A percentile compares a stretch with the other conserved stretches of the same genome.
These are phyloP conservation scores for Parasteatoda tepidariorum DNA, from an alignment of 1,140 invertebrate species.

Conservation along the genomic window DNA sequence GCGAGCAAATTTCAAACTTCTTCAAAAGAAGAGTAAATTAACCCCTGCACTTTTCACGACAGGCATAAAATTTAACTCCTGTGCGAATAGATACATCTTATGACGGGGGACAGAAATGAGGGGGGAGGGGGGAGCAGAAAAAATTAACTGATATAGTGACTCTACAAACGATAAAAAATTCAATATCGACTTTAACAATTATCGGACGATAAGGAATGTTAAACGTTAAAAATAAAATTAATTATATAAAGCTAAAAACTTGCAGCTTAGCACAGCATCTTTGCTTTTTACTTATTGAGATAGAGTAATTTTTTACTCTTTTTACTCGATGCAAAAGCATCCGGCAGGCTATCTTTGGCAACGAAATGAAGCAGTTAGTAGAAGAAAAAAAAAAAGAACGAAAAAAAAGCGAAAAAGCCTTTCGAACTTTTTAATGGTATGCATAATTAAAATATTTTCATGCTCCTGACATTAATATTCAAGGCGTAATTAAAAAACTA, in stretches of 20 bases:
- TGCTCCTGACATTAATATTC: slow-evolving; percentile 59
- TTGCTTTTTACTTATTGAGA: slow-evolving; percentile 61
- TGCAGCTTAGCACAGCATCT: slow-evolving; percentile 51
- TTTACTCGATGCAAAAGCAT: slow-evolving; percentile 11
- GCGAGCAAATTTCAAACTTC: slow-evolving; percentile 12
- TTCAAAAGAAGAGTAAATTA: slow-evolving; percentile 48
- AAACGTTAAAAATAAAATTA: slow-evolving; percentile 60
- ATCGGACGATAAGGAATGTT: slow-evolving; percentile 59
- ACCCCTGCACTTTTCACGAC: slow-evolving; percentile 33
- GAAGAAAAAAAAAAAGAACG: slow-evolving; percentile 20
- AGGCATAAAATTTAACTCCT: slow-evolving; percentile 38
- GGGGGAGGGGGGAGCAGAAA: not conserved
- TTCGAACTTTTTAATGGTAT: slow-evolving; percentile 61
- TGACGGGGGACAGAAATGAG: not conserved
- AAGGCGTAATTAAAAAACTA: slow-evolving; percentile 60
- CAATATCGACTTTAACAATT: slow-evolving; percentile 60
- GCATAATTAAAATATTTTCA: slow-evolving; percentile 61
- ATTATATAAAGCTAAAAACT: slow-evolving; percentile 56
- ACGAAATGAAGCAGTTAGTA: slow-evolving; percentile 50
- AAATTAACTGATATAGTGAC: slow-evolving; percentile 38
- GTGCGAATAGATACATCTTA: slow-evolving; percentile 25
- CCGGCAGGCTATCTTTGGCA: slow-evolving; percentile 35
- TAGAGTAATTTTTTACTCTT: slow-evolving; percentile 52
- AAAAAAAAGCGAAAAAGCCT: slow-evolving; percentile 43
- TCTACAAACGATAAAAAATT: slow-evolving; percentile 15